These are phyloP conservation scores for Ptilorrhoa leucosticta DNA, from an alignment of 2,113 vertebrate species.

Conservation along the genomic window DNA sequence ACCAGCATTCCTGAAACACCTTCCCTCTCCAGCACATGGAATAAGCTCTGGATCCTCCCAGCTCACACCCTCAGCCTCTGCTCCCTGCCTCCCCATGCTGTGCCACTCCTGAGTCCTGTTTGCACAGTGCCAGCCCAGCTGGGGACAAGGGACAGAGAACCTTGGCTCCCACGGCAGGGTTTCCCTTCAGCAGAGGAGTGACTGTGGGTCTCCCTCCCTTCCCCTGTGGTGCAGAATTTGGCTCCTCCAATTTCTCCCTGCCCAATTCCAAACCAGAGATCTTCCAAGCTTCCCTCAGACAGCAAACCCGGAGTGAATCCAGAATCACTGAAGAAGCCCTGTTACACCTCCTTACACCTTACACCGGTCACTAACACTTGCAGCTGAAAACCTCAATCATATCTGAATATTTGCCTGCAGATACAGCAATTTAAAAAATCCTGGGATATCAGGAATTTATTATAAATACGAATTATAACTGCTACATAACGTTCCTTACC, in stretches of 20 bases:
- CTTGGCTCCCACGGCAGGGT: fast-evolving
- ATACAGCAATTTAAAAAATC: not conserved
- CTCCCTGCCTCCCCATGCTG: not conserved
- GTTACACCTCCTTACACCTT: not conserved
- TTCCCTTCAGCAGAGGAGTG: not conserved
- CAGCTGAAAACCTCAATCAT: not conserved
- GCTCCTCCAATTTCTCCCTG: not conserved
- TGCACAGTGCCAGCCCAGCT: not conserved
- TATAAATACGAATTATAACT: not conserved
- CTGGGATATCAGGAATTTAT: not conserved
- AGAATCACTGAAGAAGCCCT: not conserved
- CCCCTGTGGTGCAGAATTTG: no score
- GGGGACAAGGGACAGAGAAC: not conserved
- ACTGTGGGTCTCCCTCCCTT: not conserved
- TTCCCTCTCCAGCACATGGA: not conserved
- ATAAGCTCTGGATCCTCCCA: not conserved
- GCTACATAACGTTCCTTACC: not conserved
- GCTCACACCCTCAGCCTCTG: not conserved
- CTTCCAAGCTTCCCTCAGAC: not conserved
- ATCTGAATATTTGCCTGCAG: not conserved
- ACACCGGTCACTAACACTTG: not conserved
- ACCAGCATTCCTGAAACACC: not conserved
- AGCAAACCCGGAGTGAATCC: not conserved
- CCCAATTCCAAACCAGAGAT: not conserved
- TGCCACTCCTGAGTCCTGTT: not conserved